phyloP scores from a whole-genome alignment of 2,797 vertebrate species.

The Sus cebifrons region DNA sequence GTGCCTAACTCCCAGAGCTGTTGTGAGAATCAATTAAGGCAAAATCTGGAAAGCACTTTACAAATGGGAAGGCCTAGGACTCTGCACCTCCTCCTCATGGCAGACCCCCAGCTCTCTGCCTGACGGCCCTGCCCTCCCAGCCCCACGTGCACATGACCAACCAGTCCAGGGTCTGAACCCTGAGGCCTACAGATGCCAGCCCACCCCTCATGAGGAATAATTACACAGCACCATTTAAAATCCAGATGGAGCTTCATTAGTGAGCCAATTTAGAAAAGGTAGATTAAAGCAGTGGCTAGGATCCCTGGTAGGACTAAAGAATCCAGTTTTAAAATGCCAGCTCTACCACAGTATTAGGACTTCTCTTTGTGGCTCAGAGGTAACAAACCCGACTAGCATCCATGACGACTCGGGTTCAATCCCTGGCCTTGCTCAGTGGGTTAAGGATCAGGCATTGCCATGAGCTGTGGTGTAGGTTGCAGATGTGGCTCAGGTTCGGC shows the following conservation, averaged over 20 bases:
- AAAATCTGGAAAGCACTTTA: conserved; percentile 47
- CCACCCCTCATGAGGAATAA: neutral
- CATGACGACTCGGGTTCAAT: no score
- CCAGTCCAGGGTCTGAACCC: neutral
- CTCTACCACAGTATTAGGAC: neutral
- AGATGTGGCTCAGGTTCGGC: no score
- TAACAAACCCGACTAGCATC: no score
- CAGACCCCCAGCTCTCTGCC: neutral
- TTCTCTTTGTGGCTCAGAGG: no score
- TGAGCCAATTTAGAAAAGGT: neutral
- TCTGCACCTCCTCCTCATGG: neutral
- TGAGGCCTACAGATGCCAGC: neutral
- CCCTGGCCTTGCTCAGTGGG: no score
- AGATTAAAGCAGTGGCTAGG: neutral
- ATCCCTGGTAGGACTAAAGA: neutral
- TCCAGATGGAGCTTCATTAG: neutral
- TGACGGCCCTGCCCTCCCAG: neutral
- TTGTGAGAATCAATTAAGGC: conserved; percentile 9
- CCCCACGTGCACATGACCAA: fast-evolving
- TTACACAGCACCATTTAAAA: neutral
- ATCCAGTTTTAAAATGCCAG: neutral
- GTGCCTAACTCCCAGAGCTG: conserved; percentile 44
- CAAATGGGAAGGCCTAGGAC: neutral
- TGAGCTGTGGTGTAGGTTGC: no score
- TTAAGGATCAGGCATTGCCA: no score